phyloP scores from a whole-genome alignment of 2,888 invertebrate genomes.

The Spodoptera picta region DNA sequence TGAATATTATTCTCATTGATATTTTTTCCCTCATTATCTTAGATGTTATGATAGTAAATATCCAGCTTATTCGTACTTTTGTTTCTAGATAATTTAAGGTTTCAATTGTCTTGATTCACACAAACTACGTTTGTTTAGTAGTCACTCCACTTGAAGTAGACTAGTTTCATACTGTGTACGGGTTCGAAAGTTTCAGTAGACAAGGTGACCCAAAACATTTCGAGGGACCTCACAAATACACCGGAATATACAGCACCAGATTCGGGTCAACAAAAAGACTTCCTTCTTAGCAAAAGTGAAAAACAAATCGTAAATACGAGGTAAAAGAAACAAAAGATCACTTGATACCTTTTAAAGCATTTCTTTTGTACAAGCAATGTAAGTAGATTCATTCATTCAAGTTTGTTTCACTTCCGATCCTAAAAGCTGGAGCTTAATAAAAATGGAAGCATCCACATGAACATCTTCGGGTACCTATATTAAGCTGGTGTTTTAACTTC shows the following conservation, averaged over 20 bases:
- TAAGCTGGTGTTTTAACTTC: constrained; percentile 65
- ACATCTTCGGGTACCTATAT: constrained; percentile 45
- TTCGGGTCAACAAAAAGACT: constrained; percentile 8
- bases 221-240: constrained; percentile 9
- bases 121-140: constrained; percentile 7
- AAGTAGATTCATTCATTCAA: constrained; percentile 30
- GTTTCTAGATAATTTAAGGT: neutral
- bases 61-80: neutral
- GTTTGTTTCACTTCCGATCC: constrained; percentile 40
- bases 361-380: constrained; percentile 26
- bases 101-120: neutral
- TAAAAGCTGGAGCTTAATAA: constrained; percentile 46
- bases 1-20: constrained; percentile 21
- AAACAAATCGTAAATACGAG: constrained; percentile 6
- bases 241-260: constrained; percentile 11
- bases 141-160: constrained; percentile 14
- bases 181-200: constrained; percentile 18
- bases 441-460: constrained; percentile 35
- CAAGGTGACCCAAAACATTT: constrained; percentile 4
- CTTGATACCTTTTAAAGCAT: constrained; percentile 22
- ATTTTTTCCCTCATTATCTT: constrained; percentile 9
- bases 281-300: constrained; percentile 12
- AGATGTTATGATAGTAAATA: constrained; percentile 7
- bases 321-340: constrained; percentile 16
- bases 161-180: constrained; percentile 1